phyloP scores from a whole-genome alignment of 2,888 invertebrate species.

The Drosophila bunnanda region DNA sequence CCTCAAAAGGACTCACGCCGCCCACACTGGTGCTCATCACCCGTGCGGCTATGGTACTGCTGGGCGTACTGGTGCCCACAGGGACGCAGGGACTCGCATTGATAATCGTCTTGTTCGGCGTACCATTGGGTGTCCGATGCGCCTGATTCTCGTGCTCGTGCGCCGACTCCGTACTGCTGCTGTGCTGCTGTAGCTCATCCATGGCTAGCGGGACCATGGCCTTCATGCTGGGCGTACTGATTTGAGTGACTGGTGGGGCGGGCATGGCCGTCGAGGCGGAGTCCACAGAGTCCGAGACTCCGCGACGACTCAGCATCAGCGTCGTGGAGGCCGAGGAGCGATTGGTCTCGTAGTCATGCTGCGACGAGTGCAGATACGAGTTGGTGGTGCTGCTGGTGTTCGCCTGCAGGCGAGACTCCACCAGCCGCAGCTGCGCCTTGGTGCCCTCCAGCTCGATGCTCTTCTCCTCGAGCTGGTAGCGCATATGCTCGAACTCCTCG shows the following conservation, averaged over 20 bases:
- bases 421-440: constrained; percentile 89
- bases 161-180: constrained; percentile 88
- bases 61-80: constrained; percentile 64
- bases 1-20: constrained; percentile 77
- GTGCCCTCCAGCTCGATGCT: constrained; percentile 94
- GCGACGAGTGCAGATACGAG: constrained; percentile 83
- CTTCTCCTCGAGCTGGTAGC: constrained; percentile 93
- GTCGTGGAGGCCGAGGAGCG: constrained; percentile 82
- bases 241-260: constrained; percentile 77
- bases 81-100: constrained; percentile 53
- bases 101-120: constrained; percentile 62
- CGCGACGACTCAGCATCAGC: constrained; percentile 81
- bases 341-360: constrained; percentile 82
- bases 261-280: constrained; percentile 65
- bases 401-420: constrained; percentile 86
- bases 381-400: constrained; percentile 84
- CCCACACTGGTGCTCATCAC: constrained; percentile 82
- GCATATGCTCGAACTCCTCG: constrained; percentile 92
- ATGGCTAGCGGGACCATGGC: constrained; percentile 86
- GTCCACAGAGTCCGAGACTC: constrained; percentile 69
- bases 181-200: constrained; percentile 86
- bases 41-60: constrained; percentile 64
- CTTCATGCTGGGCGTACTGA: constrained; percentile 87
- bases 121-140: constrained; percentile 45
- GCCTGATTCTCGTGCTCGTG: constrained; percentile 85